Base-by-base conservation (phyloP, 92 coral and sea anemone species). In the Umimayanthus kanabou region DNA sequence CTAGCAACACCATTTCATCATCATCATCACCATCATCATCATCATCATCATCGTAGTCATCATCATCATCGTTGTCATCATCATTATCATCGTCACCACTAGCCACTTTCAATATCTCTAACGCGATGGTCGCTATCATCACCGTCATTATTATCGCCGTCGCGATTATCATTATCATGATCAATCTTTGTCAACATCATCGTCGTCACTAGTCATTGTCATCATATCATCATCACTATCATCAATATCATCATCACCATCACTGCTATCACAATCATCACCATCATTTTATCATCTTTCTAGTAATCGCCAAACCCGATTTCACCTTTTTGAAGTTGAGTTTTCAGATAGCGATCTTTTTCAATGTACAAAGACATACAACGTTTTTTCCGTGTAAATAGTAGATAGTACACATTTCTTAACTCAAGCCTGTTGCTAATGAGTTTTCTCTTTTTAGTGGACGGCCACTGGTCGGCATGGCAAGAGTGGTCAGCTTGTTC, bases 401-500 rank as follows among this genome's bases (percentile, higher is more conserved):
- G 25, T 0, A 18, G 26, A 61, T 55, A 39, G 42, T 75, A 15
- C 10, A 40, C 13, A 75, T 75, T 43, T 75, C 79, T 40, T 18
- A 40, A 40, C n/a, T 40, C 2, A 6, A 61, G 79, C 79, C 14
- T 76, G 45, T 57, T 37, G 22, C 28, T n/a, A 29, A 15, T 53
- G 4, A 26, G 25, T 55, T 80, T 5, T 25, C 18, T 33, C 33
- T n/a, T 69, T 83, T 13, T 57, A 83, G 87, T 83, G 67, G 87
- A 83, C 40, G 87, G 87, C 16, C 58, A 25, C 42, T 83, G 87
- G 87, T 83, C 87, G 47, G 43, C 43, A 39, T 83, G 87, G 87
- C 76, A 25, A n/a, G 78, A 67, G 30, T 83, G 87, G 87, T 67
- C 87, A 70, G 77, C 28, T 18, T 83, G 87, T 45, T 69, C 87